Evolutionary conservation across 2,888 invertebrate genomes (phyloP).

Genomic region (Stenodema calcarata): DNA sequence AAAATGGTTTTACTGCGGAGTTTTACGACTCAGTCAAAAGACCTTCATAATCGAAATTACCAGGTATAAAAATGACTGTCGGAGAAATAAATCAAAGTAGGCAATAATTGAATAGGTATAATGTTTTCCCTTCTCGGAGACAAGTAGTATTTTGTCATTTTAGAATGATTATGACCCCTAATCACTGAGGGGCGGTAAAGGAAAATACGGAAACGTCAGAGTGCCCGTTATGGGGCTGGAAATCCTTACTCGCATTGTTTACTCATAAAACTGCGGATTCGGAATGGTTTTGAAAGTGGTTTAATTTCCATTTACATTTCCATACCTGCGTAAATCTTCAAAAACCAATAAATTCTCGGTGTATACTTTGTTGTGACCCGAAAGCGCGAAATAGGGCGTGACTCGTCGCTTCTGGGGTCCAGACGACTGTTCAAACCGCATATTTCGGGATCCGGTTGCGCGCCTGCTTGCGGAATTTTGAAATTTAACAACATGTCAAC

Average conservation of each 20-base stretch:
- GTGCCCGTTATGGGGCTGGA: neutral
- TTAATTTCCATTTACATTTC: neutral
- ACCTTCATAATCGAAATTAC: slow-evolving; percentile 25
- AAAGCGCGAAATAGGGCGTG: neutral
- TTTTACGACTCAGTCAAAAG: slow-evolving; percentile 33
- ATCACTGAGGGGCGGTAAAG: neutral
- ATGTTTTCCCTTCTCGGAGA: neutral
- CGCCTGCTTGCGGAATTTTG: neutral
- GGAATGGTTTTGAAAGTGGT: neutral
- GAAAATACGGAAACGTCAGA: neutral
- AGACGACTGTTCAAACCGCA: neutral
- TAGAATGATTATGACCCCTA: neutral
- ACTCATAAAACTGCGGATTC: neutral
- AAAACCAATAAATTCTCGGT: neutral
- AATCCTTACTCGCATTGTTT: neutral
- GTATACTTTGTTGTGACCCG: neutral
- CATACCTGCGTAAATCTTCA: neutral
- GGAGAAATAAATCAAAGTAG: slow-evolving; percentile 6
- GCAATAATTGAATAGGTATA: neutral
- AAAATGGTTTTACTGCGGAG: slow-evolving; percentile 19
- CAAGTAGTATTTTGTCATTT: neutral
- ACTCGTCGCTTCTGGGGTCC: too few relatives aligned
- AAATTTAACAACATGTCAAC: neutral
- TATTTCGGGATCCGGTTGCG: neutral
- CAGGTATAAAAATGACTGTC: slow-evolving; percentile 7